These are phyloP conservation scores for Novumbra hubbsi DNA, from an alignment of 2,797 vertebrate genomes.

Conservation along the genomic window DNA sequence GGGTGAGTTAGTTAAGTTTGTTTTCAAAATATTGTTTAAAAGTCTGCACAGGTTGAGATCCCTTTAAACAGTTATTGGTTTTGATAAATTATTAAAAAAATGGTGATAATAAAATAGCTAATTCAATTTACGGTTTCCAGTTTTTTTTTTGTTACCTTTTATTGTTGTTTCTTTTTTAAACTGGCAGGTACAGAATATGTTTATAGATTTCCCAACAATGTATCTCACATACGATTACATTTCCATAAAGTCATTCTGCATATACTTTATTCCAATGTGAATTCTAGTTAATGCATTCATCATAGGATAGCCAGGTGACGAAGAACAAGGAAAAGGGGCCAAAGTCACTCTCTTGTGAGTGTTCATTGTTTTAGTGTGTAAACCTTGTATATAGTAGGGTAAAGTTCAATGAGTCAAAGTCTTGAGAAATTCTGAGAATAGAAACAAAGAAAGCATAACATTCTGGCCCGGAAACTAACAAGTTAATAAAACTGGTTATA, in stretches of 20 bases:
- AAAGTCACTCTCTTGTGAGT: constrained; percentile 52
- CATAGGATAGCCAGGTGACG: neutral
- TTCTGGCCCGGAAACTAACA: neutral
- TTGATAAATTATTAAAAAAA: neutral
- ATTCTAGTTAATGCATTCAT: too few relatives aligned
- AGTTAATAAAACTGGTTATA: neutral
- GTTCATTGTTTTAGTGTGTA: constrained; percentile 63
- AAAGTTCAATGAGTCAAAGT: constrained; percentile 47
- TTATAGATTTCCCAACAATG: neutral
- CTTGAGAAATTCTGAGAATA: constrained; percentile 23
- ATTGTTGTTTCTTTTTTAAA: neutral
- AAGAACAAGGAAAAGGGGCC: constrained; percentile 38
- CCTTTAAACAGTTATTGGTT: neutral
- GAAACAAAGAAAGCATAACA: neutral
- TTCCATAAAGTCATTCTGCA: too few relatives aligned
- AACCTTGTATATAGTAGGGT: constrained; percentile 36
- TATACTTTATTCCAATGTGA: too few relatives aligned
- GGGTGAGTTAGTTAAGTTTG: neutral
- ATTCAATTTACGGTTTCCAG: neutral
- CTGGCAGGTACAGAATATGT: neutral
- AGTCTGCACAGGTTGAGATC: neutral
- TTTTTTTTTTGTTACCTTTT: neutral
- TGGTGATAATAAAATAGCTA: neutral
- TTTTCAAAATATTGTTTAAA: neutral
- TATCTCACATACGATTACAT: too few relatives aligned